Base-by-base conservation (phyloP, 2,113 vertebrate genomes). In the Puntigrus tetrazona region DNA sequence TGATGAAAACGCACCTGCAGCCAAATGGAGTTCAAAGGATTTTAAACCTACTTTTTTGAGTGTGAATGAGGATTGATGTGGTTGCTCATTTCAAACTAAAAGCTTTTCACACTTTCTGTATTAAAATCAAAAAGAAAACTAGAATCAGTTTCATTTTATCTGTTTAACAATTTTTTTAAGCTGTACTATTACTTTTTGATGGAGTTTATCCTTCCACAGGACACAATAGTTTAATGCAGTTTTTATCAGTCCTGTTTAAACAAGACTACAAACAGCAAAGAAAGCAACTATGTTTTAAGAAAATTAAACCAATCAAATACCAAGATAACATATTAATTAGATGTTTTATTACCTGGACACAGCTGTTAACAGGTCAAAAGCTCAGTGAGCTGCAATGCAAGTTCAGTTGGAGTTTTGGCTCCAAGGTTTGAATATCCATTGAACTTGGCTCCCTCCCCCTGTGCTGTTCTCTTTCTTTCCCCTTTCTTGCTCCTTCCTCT, bases 311-410 rank as follows among this genome's bases (percentile, higher is more conserved):
- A 63, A 63, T 5, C 27, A 31, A 1, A 63, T 29, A 29, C n/a
- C n/a, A n/a, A n/a, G n/a, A n/a, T n/a, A n/a, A 22, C 1, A 9
- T 65, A 47, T 20, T 69, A 10, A 50, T 45, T 81, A 11, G 29
- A 75, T 16, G 43, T 74, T 52, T 78, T 9, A 85, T 93, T 97
- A 99, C 98, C 97, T 96, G 95, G 93, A 87, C 97, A 97, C 87
- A 83, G 97, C 98, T n/a, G n/a, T n/a, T n/a, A 81, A 99, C 96
- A 57, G 98, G 96, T 25, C 98, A 91, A 99, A 99, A 87, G 95
- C 87, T 99, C 98, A 86, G 90, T 95, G 43, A 99, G 92, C 43
- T 99, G 98, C 57, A 98, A 90, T 11, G 97, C 98, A 90, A 99
- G 88, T 88, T 99, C 98, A 69, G 97, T 96, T 84, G 97, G 94